Evolutionary conservation across 1,140 invertebrate species (phyloP), one percentile per base, ranked within the genome.

Genomic region (Zaprionus capensis): DNA sequence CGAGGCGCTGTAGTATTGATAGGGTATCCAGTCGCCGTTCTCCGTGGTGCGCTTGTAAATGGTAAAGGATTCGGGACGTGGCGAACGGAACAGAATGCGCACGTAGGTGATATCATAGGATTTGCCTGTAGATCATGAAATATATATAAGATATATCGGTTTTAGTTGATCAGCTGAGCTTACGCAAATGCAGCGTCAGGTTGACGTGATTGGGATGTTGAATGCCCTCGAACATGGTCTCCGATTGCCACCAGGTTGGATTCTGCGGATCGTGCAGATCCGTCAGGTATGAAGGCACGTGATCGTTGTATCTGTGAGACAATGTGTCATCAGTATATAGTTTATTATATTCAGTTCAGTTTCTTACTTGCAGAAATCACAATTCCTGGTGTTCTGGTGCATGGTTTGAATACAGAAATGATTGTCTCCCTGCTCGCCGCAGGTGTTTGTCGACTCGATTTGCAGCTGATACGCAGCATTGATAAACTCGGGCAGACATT

Each of bases 181-280:
- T 94, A 98, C 98, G 95, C 64, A 99, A 94, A 91, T 96, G 94
- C 11, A 99, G 93, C 0, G 98, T 99, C 20, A 99, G 93, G 93
- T 99, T 99, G 38, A 99, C 98, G 93, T 96, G 95, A 84, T 96
- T 96, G 0, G 98, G 97, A 92, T 96, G 97, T 91, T 99, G 97
- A 17, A 99, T 96, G 15, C 95, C 96, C 81, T 99, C 97, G 76
- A 95, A 95, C 97, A 99, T 99, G 0, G 99, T 99, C 86, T 99
- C 97, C 3, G 98, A 99, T 91, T 99, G 98, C 99, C 99, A 99
- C 98, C 98, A 99, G 0, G 99, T 99, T 73, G 96, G 96, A 91
- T 98, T 97, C 72, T 96, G 95, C 71, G 96, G 96, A 81, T 96
- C 95, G 78, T 98, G 97, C 82, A 97, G 95, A 93, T 99, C 99